These are phyloP conservation scores for Spilogale gracilis DNA, from an alignment of 2,113 vertebrate species.

Conservation along the genomic window DNA sequence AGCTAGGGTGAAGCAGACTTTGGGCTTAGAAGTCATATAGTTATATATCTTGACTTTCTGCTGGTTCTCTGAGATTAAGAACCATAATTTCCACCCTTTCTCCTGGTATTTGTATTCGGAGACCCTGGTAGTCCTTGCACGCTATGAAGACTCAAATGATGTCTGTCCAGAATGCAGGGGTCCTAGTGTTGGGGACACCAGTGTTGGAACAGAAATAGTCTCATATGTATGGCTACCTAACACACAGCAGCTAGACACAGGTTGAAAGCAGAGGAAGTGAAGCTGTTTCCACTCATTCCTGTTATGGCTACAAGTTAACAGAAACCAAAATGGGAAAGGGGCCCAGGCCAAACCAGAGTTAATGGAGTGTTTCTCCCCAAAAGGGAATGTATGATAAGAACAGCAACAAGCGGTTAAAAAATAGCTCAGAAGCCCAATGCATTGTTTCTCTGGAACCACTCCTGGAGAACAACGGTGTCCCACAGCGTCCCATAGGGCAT, in stretches of 20 bases:
- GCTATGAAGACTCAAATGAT: background rate
- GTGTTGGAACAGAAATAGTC: background rate
- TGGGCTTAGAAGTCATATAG: background rate
- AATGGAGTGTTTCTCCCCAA: constrained; percentile 71
- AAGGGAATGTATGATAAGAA: constrained; percentile 71
- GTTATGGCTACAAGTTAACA: constrained; percentile 44
- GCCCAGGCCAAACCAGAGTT: constrained; percentile 67
- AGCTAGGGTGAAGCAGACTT: background rate
- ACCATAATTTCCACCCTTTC: background rate
- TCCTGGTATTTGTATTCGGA: background rate
- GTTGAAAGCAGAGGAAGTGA: background rate
- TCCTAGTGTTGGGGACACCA: background rate
- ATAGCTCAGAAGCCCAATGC: background rate
- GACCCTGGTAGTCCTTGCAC: background rate
- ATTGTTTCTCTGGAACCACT: background rate
- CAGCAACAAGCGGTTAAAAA: constrained; percentile 54
- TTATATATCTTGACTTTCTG: background rate
- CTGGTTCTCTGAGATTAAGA: background rate
- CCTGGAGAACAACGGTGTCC: background rate
- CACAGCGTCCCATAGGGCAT: background rate
- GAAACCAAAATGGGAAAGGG: constrained; percentile 51
- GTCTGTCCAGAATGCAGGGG: background rate
- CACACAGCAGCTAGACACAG: background rate
- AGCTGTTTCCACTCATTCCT: background rate
- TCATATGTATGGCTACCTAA: background rate